Conservation (phyloP, 2,113 vertebrate genomes). For the Acanthisitta chloris region DNA sequence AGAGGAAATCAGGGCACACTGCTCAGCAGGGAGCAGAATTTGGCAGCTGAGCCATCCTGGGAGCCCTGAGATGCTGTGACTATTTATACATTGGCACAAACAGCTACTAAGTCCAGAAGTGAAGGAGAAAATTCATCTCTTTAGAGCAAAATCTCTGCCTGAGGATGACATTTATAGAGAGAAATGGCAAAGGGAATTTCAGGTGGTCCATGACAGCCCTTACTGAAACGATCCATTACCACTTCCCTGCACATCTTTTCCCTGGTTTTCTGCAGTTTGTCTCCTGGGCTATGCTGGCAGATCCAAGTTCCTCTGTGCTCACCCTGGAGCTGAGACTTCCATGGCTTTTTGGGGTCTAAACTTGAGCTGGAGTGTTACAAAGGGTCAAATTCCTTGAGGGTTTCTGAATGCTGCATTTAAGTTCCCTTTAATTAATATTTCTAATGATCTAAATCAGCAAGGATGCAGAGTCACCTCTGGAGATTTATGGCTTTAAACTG, state of each 20-base stretch:
- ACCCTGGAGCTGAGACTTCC: neutral
- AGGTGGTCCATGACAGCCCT: neutral
- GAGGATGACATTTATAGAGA: neutral
- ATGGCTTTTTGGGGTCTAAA: neutral
- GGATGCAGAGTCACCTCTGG: neutral
- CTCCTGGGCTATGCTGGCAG: neutral
- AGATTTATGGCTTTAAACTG: neutral
- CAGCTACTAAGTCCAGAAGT: neutral
- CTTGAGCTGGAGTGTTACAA: accelerated
- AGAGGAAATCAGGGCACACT: neutral
- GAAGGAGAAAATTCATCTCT: neutral
- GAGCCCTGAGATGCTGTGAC: neutral
- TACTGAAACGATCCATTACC: neutral
- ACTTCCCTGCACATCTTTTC: neutral
- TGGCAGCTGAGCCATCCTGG: accelerated
- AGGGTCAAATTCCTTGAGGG: neutral
- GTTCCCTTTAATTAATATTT: neutral
- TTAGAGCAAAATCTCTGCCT: neutral
- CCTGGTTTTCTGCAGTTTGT: neutral
- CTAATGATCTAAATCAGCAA: neutral
- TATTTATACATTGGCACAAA: neutral
- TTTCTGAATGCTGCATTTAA: neutral
- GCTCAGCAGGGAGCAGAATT: neutral
- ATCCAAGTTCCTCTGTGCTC: accelerated
- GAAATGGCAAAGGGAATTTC: neutral